Conservation (phyloP, 2,113 vertebrate species). For the Pundamilia nyererei region DNA sequence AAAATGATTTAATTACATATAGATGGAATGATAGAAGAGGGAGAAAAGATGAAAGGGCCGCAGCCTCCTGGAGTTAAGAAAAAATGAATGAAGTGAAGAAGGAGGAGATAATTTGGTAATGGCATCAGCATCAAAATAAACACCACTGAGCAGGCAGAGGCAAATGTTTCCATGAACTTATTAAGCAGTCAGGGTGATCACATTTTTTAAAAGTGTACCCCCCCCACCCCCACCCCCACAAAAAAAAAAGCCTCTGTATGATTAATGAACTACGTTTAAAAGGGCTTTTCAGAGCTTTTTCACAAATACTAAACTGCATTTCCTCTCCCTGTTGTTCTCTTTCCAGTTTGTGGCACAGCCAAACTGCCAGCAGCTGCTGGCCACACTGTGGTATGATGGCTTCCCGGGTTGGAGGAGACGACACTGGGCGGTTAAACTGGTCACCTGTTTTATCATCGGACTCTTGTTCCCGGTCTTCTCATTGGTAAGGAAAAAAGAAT, state of each 20-base stretch:
- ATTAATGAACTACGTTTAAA: not conserved
- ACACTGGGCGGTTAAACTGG: slow-evolving; percentile 93
- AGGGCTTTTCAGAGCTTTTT: not conserved
- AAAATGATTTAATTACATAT: not conserved
- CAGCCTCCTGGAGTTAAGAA: not conserved
- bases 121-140: not conserved
- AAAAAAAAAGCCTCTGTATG: too few relatives aligned
- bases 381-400: slow-evolving; percentile 95
- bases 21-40: not conserved
- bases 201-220: fast-evolving
- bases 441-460: slow-evolving; percentile 94
- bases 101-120: not conserved
- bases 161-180: not conserved
- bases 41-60: not conserved
- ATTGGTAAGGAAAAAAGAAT: slow-evolving; percentile 44
- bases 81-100: not conserved
- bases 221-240: not conserved
- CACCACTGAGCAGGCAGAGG: not conserved
- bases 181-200: not conserved
- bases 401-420: slow-evolving; percentile 95
- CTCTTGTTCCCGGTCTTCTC: slow-evolving; percentile 91
- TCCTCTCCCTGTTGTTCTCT: not conserved
- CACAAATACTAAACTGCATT: not conserved
- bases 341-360: slow-evolving; percentile 93
- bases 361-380: slow-evolving; percentile 96